Base-by-base conservation (phyloP, 2,113 vertebrate species). In the Condylura cristata region DNA sequence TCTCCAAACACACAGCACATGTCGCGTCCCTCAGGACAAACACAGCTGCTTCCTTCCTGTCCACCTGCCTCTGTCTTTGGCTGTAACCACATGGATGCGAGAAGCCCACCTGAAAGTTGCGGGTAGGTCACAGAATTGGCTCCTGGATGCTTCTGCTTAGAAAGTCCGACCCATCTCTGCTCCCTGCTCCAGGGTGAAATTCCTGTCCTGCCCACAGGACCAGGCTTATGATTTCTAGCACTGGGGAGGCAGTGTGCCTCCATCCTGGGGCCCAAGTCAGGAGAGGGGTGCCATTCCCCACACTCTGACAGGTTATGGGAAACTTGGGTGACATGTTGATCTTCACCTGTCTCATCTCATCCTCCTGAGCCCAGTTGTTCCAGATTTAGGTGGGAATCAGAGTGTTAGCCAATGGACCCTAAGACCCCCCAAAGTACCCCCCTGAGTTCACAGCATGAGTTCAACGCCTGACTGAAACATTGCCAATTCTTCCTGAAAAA, bases 401-500 rank as follows among this genome's bases (percentile, higher is more conserved):
- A 12, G 30, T 76, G 34, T 56, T 75, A 86, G 89, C 83, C 83
- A 94, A 46, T 22, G 61, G 26, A 48, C 65, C 68, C 71, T 72
- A 56, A 94, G 85, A 32, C 53, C 60, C 53, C 60, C 32, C 41
- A 66, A 8, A 5, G 48, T 44, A 75, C 83, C 53, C n/a, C 68
- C 39, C 5, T 48, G 13, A 30, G 51, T 46, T 66, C 76, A 37
- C 30, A 63, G 30, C 11, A 4, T 30, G 76, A 93, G 14, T 39
- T 70, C 53, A 12, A 44, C 0, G 2, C 34, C 72, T 63, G 39
- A 53, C 60, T 17, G n/a, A 91, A 94, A 76, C 28, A 60, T 26
- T 3, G 7, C 90, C 71, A 72, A 14, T 32, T 88, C 63, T 37
- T 80, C 44, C 44, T 75, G 89, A 91, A 48, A 66, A 84, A 93